These are phyloP conservation scores for Glaucomys volans DNA, from an alignment of 2,113 vertebrate genomes.

Conservation along the genomic window DNA sequence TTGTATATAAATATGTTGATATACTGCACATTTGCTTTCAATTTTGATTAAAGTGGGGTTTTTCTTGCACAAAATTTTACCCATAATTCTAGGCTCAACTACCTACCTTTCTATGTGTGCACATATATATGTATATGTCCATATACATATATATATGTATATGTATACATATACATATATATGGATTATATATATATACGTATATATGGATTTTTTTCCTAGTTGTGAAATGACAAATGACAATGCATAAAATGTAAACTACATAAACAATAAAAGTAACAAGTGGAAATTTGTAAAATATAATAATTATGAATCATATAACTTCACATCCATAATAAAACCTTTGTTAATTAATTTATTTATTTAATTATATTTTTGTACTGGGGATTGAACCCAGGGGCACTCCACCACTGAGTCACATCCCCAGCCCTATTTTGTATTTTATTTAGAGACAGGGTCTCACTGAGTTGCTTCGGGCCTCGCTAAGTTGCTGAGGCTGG, in stretches of 20 bases:
- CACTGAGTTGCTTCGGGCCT: too few relatives aligned
- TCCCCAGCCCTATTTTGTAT: too few relatives aligned
- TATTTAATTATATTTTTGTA: too few relatives aligned
- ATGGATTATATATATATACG: too few relatives aligned
- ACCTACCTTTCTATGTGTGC: not conserved
- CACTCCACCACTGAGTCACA: too few relatives aligned
- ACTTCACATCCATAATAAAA: not conserved
- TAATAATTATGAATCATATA: constrained; percentile 32
- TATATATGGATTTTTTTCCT: not conserved
- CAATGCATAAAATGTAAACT: not conserved
- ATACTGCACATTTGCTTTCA: not conserved
- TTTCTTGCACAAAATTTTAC: not conserved
- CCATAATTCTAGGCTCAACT: not conserved
- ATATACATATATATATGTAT: too few relatives aligned
- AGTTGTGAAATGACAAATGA: constrained; percentile 19
- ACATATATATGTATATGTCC: not conserved
- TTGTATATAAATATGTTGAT: not conserved
- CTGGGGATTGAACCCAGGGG: too few relatives aligned
- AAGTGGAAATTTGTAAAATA: constrained; percentile 24
- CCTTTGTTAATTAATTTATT: too few relatives aligned
- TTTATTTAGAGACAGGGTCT: too few relatives aligned
- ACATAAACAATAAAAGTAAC: not conserved
- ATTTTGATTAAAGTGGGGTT: not conserved
- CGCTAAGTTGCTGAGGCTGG: too few relatives aligned
- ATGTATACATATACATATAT: too few relatives aligned